Evolutionary conservation across 2,113 vertebrate genomes (phyloP), one percentile per base, ranked within the genome.

Genomic region (Gallinago undulata): DNA sequence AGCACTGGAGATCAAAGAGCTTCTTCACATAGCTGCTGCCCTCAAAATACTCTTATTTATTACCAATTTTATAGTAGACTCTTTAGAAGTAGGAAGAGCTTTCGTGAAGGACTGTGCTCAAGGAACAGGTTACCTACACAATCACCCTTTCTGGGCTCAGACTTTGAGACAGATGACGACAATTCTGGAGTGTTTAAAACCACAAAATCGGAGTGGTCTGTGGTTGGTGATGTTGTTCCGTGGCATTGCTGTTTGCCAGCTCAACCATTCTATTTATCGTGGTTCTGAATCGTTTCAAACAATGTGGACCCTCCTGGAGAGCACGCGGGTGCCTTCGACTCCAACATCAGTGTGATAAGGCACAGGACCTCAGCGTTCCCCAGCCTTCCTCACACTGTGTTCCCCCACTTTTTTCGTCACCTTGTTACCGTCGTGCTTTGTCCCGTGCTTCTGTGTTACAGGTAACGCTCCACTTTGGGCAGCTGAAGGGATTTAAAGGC

Each of bases 81-180:
- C 5, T 30, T 43, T 68, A 69, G 41, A 79, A 75, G n/a, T 59
- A 28, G 56, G 56, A 35, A 59, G 81, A 84, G 41, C 43, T 87
- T 82, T 89, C 0, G 0, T 67, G 63, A 59, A 76, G 43, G 50
- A 22, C 63, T 79, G 8, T 0, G 0, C 62, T 72, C 81, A 28
- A 41, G 24, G 31, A 67, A 27, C 4, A 0, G 7, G 19, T 25
- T 53, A 67, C 43, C 12, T 31, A 3, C 50, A 39, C 57, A 37
- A 28, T 55, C 33, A 33, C 16, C 4, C 2, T 27, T 77, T 9
- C 59, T 62, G 33, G 18, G 51, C 27, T 53, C 27, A 10, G 75
- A 47, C 13, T 23, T 60, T 79, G 50, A 35, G 87, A 53, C 23
- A 51, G 11, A 60, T 35, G 47, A 30, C 9, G 27, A 33, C 7